Conservation (phyloP, 2,888 invertebrate genomes). For the Aphodius sticticus region DNA sequence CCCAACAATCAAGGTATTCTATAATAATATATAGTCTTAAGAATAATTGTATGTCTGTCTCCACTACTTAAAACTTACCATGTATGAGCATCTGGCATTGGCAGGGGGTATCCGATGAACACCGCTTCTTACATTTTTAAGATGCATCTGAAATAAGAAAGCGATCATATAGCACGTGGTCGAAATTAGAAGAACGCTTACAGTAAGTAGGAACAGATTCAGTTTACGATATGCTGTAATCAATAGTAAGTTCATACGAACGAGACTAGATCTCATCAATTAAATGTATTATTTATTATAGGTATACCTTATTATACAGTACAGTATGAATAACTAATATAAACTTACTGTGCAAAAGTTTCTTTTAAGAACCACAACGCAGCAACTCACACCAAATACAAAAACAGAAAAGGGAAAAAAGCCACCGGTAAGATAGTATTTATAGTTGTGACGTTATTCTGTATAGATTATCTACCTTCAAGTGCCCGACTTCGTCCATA, state of each 20-base stretch:
- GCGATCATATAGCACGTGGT: neutral
- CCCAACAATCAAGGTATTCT: too few relatives aligned
- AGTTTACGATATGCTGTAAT: slow-evolving; percentile 33
- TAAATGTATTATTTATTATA: neutral
- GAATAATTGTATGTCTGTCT: too few relatives aligned
- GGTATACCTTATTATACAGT: too few relatives aligned
- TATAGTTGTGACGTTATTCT: slow-evolving; percentile 5
- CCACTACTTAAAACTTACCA: neutral
- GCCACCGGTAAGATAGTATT: neutral
- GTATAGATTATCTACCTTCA: neutral
- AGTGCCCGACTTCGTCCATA: neutral
- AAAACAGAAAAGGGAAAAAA: slow-evolving; percentile 15
- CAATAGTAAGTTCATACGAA: slow-evolving; percentile 44
- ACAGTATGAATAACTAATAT: neutral
- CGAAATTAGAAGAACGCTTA: neutral
- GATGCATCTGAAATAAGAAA: neutral
- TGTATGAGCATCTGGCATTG: neutral
- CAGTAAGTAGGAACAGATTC: neutral
- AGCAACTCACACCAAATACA: neutral
- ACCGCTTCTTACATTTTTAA: too few relatives aligned
- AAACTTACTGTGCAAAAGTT: neutral
- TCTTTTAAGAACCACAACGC: neutral
- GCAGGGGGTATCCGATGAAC: too few relatives aligned
- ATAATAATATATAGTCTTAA: too few relatives aligned
- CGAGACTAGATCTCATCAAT: slow-evolving; percentile 44